Evolutionary conservation across 2,113 vertebrate species (phyloP), one percentile per base, ranked within the genome.

Genomic region (Phalacrocorax brasilianus): DNA sequence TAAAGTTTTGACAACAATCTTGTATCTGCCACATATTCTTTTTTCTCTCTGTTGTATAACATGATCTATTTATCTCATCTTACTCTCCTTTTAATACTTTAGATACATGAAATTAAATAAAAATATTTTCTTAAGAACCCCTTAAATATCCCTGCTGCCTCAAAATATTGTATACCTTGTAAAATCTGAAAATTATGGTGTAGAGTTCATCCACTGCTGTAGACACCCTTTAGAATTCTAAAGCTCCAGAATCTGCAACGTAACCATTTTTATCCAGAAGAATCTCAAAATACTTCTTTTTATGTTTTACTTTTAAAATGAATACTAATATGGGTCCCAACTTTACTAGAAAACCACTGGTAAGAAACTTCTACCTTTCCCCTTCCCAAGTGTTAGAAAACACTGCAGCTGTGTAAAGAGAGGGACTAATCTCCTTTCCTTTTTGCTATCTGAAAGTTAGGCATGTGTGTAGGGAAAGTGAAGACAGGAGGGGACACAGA

Each of bases 381-480:
- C 6, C 68, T 9, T 66, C 28, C 13, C 40, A 79, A 23, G 9
- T 11, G 6, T 19, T 4, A 5, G 42, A 49, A 88, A 83, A 70
- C 33, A 59, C 4, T 14, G 5, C 9, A 45, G 5, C 6, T 85
- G 5, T 38, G 24, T 35, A 65, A 67, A 79, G 12, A 4, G 3
- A 53, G 8, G 19, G 26, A 35, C 19, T 82, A 14, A 28, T 33
- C 6, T 42, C 7, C 9, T 23, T 44, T 62, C 7, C 3, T 26
- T 66, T 73, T 28, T 50, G 9, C 9, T 26, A 5, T 17, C 30
- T 45, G 38, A 11, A 58, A 59, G 11, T 66, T 53, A 45, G 5
- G 1, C 1, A 33, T 8, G 2, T 50, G 11, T 2, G 0, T 14
- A 55, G 21, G 8, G 9, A 40, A 8, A 79, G 2, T 16, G 5